Evolutionary conservation across 2,888 invertebrate genomes (phyloP).

Genomic region (Gnatocerus cornutus): DNA sequence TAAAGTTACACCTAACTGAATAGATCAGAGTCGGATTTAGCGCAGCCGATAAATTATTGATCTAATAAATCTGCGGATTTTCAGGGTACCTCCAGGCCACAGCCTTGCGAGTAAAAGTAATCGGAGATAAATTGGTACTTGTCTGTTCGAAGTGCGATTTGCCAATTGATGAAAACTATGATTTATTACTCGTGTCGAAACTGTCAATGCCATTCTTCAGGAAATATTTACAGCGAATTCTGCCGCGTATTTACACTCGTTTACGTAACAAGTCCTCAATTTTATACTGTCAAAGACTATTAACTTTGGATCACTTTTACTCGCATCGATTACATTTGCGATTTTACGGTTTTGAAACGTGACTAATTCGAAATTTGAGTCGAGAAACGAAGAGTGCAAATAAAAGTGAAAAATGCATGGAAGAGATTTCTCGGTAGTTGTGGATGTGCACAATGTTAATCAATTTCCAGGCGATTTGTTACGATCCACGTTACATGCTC

Average conservation of each 20-base stretch:
- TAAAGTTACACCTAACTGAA: not conserved
- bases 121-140: constrained; percentile 3
- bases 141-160: no score
- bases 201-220: not conserved
- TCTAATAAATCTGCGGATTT: constrained; percentile 15
- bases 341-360: constrained; percentile 24
- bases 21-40: constrained; percentile 17
- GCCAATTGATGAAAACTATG: no score
- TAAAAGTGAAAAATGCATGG: not conserved
- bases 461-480: constrained; percentile 36
- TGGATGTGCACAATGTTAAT: constrained; percentile 23
- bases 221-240: not conserved
- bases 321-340: constrained; percentile 27
- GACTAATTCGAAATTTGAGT: no score
- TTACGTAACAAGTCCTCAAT: constrained; percentile 1
- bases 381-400: no score
- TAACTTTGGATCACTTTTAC: constrained; percentile 22
- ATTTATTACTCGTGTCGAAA: not conserved
- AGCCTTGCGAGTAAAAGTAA: constrained; percentile 34
- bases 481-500: constrained; percentile 31
- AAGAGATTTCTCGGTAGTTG: constrained; percentile 10
- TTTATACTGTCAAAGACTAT: constrained; percentile 29
- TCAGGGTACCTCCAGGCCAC: constrained; percentile 8
- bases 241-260: not conserved
- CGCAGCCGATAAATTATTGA: constrained; percentile 24